phyloP scores from a whole-genome alignment of 2,888 invertebrate genomes.

The Brachylomia viminalis region DNA sequence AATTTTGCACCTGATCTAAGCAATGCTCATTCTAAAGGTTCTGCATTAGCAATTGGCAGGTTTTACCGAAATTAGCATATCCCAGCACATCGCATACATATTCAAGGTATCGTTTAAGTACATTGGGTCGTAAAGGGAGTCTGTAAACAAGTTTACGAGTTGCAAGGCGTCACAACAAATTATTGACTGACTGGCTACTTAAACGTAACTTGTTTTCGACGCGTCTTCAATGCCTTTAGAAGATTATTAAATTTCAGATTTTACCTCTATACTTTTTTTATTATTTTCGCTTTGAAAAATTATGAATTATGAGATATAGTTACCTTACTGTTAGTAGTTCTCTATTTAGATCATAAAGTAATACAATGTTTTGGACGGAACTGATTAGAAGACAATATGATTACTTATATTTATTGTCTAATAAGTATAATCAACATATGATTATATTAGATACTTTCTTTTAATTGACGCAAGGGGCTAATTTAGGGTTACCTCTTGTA shows the following conservation, averaged over 20 bases:
- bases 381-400: too few species aligned
- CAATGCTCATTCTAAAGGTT: neutral
- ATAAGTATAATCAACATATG: too few species aligned
- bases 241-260: slow-evolving; percentile 7
- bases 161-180: slow-evolving; percentile 42
- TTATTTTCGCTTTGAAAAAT: neutral
- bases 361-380: neutral
- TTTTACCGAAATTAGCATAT: slow-evolving; percentile 41
- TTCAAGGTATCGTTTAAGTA: slow-evolving; percentile 37
- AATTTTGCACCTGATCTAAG: slow-evolving; percentile 17
- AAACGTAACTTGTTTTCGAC: slow-evolving; percentile 39
- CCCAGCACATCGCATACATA: slow-evolving; percentile 17
- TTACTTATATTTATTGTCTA: too few species aligned
- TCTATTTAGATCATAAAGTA: neutral
- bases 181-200: slow-evolving; percentile 36
- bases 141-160: slow-evolving; percentile 44
- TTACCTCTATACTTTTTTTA: neutral
- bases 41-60: slow-evolving; percentile 17
- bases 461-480: neutral
- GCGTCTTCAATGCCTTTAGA: neutral
- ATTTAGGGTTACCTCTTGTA: neutral
- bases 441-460: neutral
- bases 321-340: too few species aligned
- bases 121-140: slow-evolving; percentile 26
- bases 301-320: too few species aligned